Evolutionary conservation across 1,140 invertebrate species (phyloP).

Genomic region (Zaprionus inermis): DNA sequence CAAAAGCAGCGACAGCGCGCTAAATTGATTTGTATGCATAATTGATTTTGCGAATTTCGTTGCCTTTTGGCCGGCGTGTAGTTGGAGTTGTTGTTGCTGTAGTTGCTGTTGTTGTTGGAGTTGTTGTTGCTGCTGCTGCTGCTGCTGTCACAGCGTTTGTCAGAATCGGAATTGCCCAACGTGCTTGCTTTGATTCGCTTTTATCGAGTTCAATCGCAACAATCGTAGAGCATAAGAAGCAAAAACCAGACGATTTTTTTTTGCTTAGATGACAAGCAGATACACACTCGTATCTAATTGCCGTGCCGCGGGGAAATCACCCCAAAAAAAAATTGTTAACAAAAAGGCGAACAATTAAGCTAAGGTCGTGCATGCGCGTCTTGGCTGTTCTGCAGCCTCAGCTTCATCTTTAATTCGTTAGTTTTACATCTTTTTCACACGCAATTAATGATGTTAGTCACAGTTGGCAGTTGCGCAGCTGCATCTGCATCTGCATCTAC

Average conservation of each 20-base stretch:
- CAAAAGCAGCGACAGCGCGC: constrained; percentile 25
- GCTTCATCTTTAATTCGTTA: background rate
- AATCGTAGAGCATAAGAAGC: background rate
- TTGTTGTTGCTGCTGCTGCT: constrained; percentile 7
- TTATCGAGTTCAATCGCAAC: constrained; percentile 12
- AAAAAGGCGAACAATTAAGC: constrained; percentile 5
- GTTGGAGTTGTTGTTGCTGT: constrained; percentile 1
- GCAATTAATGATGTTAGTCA: constrained; percentile 51
- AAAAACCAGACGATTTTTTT: no score
- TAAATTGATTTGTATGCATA: constrained; percentile 76
- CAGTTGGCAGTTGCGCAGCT: constrained; percentile 22
- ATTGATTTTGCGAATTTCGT: constrained; percentile 71
- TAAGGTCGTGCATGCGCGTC: constrained; percentile 15
- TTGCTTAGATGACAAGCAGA: background rate
- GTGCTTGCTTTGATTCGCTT: background rate
- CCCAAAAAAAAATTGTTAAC: background rate
- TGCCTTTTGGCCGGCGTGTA: constrained; percentile 47
- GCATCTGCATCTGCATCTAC: constrained; percentile 43
- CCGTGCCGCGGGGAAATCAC: constrained; percentile 26
- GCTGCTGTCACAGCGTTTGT: constrained; percentile 20
- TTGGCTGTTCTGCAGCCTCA: background rate
- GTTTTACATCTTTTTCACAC: constrained; percentile 27
- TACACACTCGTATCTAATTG: constrained; percentile 19
- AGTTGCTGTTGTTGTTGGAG: constrained; percentile 12
- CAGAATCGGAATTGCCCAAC: constrained; percentile 27